Conservation (phyloP, 1,140 invertebrate species). For the Halesus radiatus region DNA sequence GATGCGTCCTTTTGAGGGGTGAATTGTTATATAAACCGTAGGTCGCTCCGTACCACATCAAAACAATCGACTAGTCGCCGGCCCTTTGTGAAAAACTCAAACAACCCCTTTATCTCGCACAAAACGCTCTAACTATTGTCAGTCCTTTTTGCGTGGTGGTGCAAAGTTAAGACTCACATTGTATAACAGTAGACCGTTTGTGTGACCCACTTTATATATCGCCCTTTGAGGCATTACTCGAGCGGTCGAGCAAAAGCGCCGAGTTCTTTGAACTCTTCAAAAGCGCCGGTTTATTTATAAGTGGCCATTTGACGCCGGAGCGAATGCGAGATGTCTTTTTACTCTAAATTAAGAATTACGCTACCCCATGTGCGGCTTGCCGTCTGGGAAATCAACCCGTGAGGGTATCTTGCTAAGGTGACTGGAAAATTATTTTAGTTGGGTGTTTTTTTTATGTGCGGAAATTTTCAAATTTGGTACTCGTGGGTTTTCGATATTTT, state of each 20-base stretch:
- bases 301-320: background rate
- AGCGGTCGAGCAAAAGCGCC: background rate
- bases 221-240: background rate
- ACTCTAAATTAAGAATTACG: background rate
- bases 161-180: background rate
- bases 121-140: background rate
- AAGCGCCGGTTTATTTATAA: conserved; percentile 1
- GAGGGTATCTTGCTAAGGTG: no score
- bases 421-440: no score
- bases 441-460: no score
- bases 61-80: background rate
- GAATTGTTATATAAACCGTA: background rate
- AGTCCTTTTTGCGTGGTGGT: background rate
- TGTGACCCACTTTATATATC: conserved; percentile 14
- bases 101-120: background rate
- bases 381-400: no score
- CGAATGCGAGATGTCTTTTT: conserved; percentile 10
- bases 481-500: no score
- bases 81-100: background rate
- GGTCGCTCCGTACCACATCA: background rate
- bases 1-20: conserved; percentile 8
- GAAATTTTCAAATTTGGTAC: no score
- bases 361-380: no score
- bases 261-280: background rate
- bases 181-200: background rate